A percentile compares a stretch with the other conserved stretches of the same genome.
phyloP scores from a whole-genome alignment of 2,113 vertebrate genomes.

The Paramisgurnus dabryanus region DNA sequence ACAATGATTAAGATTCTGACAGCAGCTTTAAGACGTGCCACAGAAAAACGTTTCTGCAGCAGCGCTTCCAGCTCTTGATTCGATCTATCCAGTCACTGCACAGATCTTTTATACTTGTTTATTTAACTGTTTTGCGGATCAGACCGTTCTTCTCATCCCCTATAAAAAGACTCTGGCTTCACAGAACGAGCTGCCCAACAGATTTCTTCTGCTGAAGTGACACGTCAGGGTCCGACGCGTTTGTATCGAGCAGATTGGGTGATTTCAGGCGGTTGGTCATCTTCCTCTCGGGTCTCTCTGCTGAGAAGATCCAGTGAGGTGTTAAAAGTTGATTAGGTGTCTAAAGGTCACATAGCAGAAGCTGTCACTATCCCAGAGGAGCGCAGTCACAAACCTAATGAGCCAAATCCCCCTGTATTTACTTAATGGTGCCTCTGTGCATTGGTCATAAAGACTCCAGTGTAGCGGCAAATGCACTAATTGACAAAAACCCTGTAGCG shows the following conservation, averaged over 20 bases:
- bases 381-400: constrained; percentile 70
- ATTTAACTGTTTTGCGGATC: constrained; percentile 23
- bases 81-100: neutral
- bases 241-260: constrained; percentile 10
- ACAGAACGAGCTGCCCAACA: neutral
- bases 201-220: constrained; percentile 37
- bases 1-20: too few relatives aligned
- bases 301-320: constrained; percentile 63
- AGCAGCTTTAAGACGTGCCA: too few relatives aligned
- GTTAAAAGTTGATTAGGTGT: constrained; percentile 82
- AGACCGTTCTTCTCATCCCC: neutral
- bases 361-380: constrained; percentile 71
- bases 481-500: constrained; percentile 37
- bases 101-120: constrained; percentile 6
- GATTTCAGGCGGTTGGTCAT: constrained; percentile 45
- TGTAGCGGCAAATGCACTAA: constrained; percentile 21
- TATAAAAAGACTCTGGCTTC: constrained; percentile 12
- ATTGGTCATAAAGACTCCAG: constrained; percentile 30
- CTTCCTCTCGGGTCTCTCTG: constrained; percentile 39
- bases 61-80: neutral
- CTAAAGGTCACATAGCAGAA: constrained; percentile 78
- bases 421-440: constrained; percentile 49
- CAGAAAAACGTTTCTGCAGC: too few relatives aligned
- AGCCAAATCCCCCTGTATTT: constrained; percentile 63
- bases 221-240: constrained; percentile 15